A percentile compares a stretch with the other conserved stretches of the same genome.
Conservation (phyloP, 2,113 vertebrate genomes). For the Alethe diademata region DNA sequence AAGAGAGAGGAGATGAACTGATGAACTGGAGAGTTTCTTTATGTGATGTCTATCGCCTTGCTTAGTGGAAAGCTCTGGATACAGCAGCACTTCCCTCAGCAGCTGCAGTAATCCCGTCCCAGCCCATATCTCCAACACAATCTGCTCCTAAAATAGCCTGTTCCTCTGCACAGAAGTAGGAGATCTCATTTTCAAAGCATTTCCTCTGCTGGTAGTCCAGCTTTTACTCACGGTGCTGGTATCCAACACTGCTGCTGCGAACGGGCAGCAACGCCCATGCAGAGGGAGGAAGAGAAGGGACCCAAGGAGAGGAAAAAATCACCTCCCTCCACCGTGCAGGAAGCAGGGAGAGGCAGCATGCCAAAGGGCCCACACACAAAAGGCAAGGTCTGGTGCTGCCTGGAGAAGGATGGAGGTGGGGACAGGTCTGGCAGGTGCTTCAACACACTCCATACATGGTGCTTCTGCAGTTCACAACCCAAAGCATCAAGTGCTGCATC, state of each 20-base stretch:
- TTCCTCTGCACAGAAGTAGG: constrained; percentile 19
- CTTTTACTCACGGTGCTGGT: constrained; percentile 3
- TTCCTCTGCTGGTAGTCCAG: constrained; percentile 43
- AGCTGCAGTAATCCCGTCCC: background rate
- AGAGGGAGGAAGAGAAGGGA: background rate
- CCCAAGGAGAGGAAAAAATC: background rate
- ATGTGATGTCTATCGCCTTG: accelerated
- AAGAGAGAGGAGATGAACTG: background rate
- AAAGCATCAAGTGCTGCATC: background rate
- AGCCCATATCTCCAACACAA: constrained; percentile 8
- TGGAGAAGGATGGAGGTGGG: background rate
- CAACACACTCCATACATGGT: accelerated
- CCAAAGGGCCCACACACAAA: background rate
- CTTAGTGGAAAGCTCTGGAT: background rate
- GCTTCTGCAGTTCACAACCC: background rate
- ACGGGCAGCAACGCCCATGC: background rate
- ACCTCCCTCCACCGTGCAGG: accelerated
- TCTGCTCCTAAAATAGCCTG: constrained; percentile 50
- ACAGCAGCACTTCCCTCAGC: constrained; percentile 3
- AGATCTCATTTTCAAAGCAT: constrained; percentile 63
- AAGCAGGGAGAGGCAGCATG: accelerated
- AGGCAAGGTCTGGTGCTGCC: background rate
- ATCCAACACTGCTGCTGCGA: background rate
- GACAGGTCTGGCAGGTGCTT: background rate
- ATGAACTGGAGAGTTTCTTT: background rate